Evolutionary conservation across 2,797 vertebrate species (phyloP).

Genomic region (Tapirus indicus): DNA sequence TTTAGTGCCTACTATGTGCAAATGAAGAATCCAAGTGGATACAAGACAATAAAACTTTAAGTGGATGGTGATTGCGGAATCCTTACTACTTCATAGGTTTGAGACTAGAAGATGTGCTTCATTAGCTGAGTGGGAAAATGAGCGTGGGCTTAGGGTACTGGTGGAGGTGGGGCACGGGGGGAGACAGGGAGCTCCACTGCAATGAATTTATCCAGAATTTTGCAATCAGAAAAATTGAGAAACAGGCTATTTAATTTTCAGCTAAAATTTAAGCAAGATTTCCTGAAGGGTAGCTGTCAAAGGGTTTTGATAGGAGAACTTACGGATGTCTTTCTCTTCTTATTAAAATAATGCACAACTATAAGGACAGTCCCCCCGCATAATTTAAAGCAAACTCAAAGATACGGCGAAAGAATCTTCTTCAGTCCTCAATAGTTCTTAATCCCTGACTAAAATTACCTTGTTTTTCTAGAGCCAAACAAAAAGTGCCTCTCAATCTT

Average conservation of each 20-base stretch:
- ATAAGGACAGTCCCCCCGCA: not conserved
- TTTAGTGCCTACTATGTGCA: constrained; percentile 61
- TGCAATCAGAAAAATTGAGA: not conserved
- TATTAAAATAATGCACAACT: not conserved
- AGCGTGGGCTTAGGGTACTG: not conserved
- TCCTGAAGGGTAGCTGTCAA: not conserved
- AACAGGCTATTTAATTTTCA: not conserved
- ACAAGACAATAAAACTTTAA: not conserved
- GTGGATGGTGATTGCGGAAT: not conserved
- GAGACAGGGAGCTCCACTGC: not conserved
- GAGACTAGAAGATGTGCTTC: not conserved
- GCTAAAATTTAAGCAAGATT: constrained; percentile 17
- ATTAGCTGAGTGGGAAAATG: not conserved
- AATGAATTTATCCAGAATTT: not conserved
- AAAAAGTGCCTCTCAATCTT: not conserved
- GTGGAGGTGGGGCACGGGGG: not conserved
- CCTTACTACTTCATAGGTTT: not conserved
- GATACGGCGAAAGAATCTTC: not conserved
- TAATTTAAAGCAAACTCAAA: constrained; percentile 5
- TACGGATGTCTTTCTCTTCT: not conserved
- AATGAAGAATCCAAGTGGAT: constrained; percentile 24
- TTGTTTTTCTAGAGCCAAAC: not conserved
- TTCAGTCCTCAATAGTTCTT: not conserved
- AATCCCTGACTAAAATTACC: not conserved
- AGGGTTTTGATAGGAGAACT: not conserved